Evolutionary conservation across 2,888 invertebrate species (phyloP), one percentile per base, ranked within the genome.

Genomic region (Orchesella flavescens): DNA sequence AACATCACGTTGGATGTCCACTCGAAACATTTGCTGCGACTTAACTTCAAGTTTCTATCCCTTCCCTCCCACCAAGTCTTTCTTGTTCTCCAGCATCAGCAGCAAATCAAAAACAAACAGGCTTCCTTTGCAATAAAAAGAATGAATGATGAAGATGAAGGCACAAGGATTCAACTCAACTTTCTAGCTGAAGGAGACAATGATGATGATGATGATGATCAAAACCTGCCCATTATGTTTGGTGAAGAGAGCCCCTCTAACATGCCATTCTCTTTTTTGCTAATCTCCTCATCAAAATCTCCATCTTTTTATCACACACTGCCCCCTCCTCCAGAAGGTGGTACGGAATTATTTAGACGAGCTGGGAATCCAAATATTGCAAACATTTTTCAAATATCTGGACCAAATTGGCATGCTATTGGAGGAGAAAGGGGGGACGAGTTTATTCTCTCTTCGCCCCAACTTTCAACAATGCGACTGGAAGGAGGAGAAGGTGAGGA

Each of bases 401-500:
- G 46, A 1, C 10, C 7, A 12, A 21, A 23, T 1, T 74, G 73
- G 73, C 1, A 23, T 46, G 61, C 44, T 12, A 61, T 15, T 15
- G 73, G 73, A 21, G 73, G 73, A 13, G 46, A 63, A 5, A 19
- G 46, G 21, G 7, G 12, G 7, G 61, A 74, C n/a, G 61, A 74
- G 13, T 74, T 74, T 46, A 23, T 61, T 23, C 17, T 74, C n/a
- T 34, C 44, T 9, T 19, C n/a, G 7, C 21, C 13, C 13, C 34
- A 34, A 34, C 2, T 19, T 44, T 34, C 34, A 34, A 34, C n/a
- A n/a, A 21, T 19, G 1, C n/a, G n/a, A 34, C 5, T 74, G 1
- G 46, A 74, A 15, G 73, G 73, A 10, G 63, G 73, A 13, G n/a
- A 19, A 1, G 73, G 73, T 9, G 61, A 44, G 10, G 73, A 74